Evolutionary conservation across 2,888 invertebrate species (phyloP).

Genomic region (Hipparchia semele): DNA sequence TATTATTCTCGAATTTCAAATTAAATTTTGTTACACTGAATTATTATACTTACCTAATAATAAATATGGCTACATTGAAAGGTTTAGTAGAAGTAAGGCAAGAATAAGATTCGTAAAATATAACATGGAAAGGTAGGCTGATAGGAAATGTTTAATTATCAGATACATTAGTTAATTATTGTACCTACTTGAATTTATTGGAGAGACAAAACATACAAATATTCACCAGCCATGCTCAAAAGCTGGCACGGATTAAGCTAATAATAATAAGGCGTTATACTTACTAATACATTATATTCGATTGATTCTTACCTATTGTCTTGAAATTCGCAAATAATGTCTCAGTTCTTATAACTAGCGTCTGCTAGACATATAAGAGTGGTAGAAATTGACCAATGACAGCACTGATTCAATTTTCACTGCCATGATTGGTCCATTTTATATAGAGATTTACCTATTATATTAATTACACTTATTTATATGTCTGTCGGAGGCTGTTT

Average conservation of each 20-base stretch:
- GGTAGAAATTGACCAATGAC: conserved; percentile 80
- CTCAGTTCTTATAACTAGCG: conserved; percentile 73
- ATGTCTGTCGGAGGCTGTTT: conserved; percentile 81
- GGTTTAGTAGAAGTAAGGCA: conserved; percentile 7
- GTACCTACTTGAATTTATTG: neutral
- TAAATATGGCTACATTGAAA: conserved; percentile 1
- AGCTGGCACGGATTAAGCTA: neutral
- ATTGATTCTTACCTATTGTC: conserved; percentile 21
- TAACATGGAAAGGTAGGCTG: conserved; percentile 3
- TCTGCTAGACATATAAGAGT: conserved; percentile 79
- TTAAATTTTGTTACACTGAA: conserved; percentile 16
- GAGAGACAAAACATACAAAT: neutral
- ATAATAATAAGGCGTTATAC: conserved; percentile 7
- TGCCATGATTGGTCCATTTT: conserved; percentile 83
- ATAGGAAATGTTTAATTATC: conserved; percentile 8
- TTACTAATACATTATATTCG: conserved; percentile 15
- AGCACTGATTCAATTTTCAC: conserved; percentile 75
- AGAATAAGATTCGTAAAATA: conserved; percentile 3
- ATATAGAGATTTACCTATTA: conserved; percentile 60
- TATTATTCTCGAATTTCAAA: conserved; percentile 65
- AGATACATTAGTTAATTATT: neutral
- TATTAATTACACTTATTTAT: conserved; percentile 75
- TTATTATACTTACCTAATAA: neutral
- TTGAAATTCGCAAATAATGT: conserved; percentile 67
- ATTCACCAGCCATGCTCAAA: conserved; percentile 1